Base-by-base conservation (phyloP, 2,888 invertebrate genomes). In the Brenthis hecate region DNA sequence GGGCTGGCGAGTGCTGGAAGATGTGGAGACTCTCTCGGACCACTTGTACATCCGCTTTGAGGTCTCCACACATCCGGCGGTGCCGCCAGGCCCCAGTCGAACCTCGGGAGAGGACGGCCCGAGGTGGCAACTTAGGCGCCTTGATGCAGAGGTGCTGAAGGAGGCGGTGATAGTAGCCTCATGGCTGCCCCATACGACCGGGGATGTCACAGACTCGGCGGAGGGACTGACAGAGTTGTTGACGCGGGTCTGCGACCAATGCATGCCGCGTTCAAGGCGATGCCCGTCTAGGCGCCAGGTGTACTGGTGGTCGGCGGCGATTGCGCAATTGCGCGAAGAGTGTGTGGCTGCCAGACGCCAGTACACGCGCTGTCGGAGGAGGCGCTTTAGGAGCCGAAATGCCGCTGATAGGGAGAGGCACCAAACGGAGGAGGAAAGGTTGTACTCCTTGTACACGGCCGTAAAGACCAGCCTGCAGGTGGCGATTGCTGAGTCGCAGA, bases 331-430 rank as follows among this genome's bases (percentile, higher is more conserved):
- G 54, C 54, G 62, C 6, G 13, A n/a, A 11, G 13, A 5, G 16
- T 54, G 54, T 43, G 28, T 63, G 14, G 53, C 13, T 2, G 32
- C 51, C 23, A 47, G 61, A 32, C 61, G 51, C 32, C 61, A 19
- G 13, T 61, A 32, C 61, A 53, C 51, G 0, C 50, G 28, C n/a
- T 61, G 28, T 28, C 28, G 61, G 0, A 47, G 61, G n/a, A 13
- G 61, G 16, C 28, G n/a, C 16, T 14, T 2, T 6, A 16, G 19
- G 3, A 28, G 28, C 3, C 14, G 32, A 5, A 11, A 28, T n/a
- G 51, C 28, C 32, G 61, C 13, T 6, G 61, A 61, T 8, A 32
- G 65, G 48, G 61, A 69, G n/a, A n/a, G 32, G 13, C 60, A 32
- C 11, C 43, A 16, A 16, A 54, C 28, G 8, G 62, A 62, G 16